phyloP scores from a whole-genome alignment of 2,797 vertebrate species.

The Sylvilagus floridanus region DNA sequence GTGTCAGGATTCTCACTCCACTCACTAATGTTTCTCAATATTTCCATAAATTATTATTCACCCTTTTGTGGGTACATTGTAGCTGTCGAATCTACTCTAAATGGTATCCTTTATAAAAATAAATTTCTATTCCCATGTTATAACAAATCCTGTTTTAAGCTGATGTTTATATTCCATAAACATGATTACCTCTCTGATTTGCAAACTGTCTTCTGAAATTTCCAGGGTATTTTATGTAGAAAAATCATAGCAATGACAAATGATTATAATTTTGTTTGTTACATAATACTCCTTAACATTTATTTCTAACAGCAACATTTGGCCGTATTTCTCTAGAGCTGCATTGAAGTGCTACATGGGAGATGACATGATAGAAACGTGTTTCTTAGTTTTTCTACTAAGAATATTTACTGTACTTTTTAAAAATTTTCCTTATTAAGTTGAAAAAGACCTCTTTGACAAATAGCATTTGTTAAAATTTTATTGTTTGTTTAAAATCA shows the following conservation, averaged over 20 bases:
- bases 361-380: not conserved
- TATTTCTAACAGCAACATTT: not conserved
- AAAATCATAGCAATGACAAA: not conserved
- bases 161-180: not conserved
- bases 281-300: not conserved
- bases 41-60: not conserved
- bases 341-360: not conserved
- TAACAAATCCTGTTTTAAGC: not conserved
- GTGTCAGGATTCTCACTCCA: too few species aligned
- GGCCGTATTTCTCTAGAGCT: not conserved
- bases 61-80: not conserved
- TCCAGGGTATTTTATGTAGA: not conserved
- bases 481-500: not conserved
- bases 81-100: not conserved
- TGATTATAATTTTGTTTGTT: not conserved
- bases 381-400: not conserved
- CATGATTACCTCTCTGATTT: not conserved
- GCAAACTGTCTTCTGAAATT: not conserved
- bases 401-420: not conserved
- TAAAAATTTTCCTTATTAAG: not conserved
- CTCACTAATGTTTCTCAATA: too few species aligned
- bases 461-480: not conserved
- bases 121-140: not conserved
- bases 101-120: not conserved
- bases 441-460: not conserved